These are phyloP conservation scores for Parotocinclus haroldoi DNA, from an alignment of 2,797 vertebrate species.

Conservation along the genomic window DNA sequence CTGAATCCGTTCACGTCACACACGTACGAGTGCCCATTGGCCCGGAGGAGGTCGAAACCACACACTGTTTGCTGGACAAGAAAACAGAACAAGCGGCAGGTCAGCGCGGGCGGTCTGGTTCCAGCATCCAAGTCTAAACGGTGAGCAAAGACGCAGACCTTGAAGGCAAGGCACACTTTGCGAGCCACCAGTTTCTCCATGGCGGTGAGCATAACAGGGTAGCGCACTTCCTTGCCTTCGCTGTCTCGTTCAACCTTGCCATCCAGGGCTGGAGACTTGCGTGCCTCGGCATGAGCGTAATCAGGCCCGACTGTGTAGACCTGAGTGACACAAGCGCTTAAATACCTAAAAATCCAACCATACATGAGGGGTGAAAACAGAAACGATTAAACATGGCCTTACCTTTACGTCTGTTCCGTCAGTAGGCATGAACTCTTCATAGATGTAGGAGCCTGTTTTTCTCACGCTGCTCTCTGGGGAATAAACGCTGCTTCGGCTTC, in stretches of 20 bases:
- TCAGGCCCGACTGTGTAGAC: constrained; percentile 98
- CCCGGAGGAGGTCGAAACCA: constrained; percentile 94
- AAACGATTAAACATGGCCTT: constrained; percentile 6
- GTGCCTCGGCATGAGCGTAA: constrained; percentile 96
- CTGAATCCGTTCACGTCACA: constrained; percentile 98
- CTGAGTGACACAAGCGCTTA: constrained; percentile 59
- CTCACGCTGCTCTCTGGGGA: constrained; percentile 95
- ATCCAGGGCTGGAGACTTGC: constrained; percentile 94
- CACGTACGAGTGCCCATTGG: constrained; percentile 95
- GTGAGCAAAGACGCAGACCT: constrained; percentile 67
- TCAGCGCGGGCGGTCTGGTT: background rate
- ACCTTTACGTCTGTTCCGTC: constrained; percentile 99
- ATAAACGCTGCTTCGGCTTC: constrained; percentile 96
- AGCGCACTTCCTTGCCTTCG: constrained; percentile 96
- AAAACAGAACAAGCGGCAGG: background rate
- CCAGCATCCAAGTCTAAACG: background rate
- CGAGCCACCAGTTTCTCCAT: constrained; percentile 98
- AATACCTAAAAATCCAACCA: constrained; percentile 4
- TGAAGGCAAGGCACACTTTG: constrained; percentile 96
- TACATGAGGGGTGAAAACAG: too few relatives aligned
- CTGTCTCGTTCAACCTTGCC: constrained; percentile 97
- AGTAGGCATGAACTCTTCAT: constrained; percentile 99
- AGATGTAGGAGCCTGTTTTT: constrained; percentile 98
- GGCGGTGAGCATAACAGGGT: constrained; percentile 97
- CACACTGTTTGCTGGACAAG: constrained; percentile 92